Evolutionary conservation across 2,797 vertebrate genomes (phyloP), one percentile per base, ranked within the genome.

Genomic region (Artibeus jamaicensis): DNA sequence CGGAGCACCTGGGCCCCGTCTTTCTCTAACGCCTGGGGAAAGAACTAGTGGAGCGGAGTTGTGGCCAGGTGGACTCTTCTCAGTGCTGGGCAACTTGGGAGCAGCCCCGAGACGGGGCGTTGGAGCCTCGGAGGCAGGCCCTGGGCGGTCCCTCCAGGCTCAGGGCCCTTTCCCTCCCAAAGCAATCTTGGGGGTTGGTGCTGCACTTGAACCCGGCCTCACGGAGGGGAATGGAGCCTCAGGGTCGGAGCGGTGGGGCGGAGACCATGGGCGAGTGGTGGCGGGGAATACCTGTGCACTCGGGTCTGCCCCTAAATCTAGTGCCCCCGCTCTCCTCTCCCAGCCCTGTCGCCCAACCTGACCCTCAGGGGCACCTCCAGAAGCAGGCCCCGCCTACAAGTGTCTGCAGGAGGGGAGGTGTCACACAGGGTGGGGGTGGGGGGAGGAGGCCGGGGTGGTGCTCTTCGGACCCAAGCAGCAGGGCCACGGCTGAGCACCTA

Each of bases 171-270:
- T 10, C 22, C 3, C 0, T 2, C n/a, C 59, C 5, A 3, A 22
- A 2, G 3, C 71, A 26, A 29, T 11, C 50, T 18, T 2, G 8
- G 1, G n/a, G 65, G 53, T 39, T 24, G 3, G 74, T 5, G 59
- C 5, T 34, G n/a, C 62, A 3, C 46, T 34, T 32, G 3, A 9
- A 24, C 29, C 22, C 57, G 29, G 34, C n/a, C 12, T 37, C 74
- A 39, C 29, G 2, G 71, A 79, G 22, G 14, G 24, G 29, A 2
- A 37, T 12, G 57, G 53, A 42, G 24, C 5, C 37, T 26, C 6
- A 0, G 3, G 34, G 42, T 37, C 12, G 2, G 24, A 44, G 16
- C 1, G 11, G 6, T 0, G 1, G 22, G 26, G 32, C 10, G 18
- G 10, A 44, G 44, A 6, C 26, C 24, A 3, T 3, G 5, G 0